phyloP scores from a whole-genome alignment of 2,113 vertebrate species.

The Xenopus tropicalis region DNA sequence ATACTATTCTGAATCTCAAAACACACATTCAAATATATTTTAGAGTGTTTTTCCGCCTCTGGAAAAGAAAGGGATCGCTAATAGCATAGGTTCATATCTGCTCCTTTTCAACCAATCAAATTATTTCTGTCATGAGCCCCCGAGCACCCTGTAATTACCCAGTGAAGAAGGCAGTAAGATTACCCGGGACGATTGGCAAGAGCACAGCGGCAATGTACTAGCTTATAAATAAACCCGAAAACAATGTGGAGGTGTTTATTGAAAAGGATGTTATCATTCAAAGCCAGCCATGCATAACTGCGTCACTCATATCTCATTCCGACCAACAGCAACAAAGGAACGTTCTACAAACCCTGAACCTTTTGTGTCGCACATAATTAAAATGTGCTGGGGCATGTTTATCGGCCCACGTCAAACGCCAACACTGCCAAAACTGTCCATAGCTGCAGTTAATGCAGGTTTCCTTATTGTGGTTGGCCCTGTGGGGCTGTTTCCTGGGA shows the following conservation, averaged over 20 bases:
- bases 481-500: too few species aligned
- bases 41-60: too few species aligned
- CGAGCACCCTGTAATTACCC: slow-evolving; percentile 34
- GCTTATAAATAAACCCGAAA: slow-evolving; percentile 33
- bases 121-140: slow-evolving; percentile 20
- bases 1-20: too few species aligned
- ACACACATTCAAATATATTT: too few species aligned
- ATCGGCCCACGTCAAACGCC: background rate
- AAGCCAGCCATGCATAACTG: slow-evolving; percentile 28
- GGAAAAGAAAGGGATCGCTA: too few species aligned
- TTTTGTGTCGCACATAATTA: background rate
- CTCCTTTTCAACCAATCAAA: slow-evolving; percentile 36
- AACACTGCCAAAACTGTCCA: background rate
- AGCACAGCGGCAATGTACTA: slow-evolving; percentile 41
- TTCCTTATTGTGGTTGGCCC: too few species aligned
- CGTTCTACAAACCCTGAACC: background rate
- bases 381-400: background rate
- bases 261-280: slow-evolving; percentile 24
- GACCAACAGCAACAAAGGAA: background rate
- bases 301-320: slow-evolving; percentile 12
- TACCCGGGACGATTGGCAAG: slow-evolving; percentile 33
- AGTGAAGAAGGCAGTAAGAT: slow-evolving; percentile 37
- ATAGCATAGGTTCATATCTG: too few species aligned
- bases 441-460: background rate
- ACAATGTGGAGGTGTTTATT: slow-evolving; percentile 16